Evolutionary conservation across 2,888 invertebrate species (phyloP).

Genomic region (Gymnoscelis rufifasciata): DNA sequence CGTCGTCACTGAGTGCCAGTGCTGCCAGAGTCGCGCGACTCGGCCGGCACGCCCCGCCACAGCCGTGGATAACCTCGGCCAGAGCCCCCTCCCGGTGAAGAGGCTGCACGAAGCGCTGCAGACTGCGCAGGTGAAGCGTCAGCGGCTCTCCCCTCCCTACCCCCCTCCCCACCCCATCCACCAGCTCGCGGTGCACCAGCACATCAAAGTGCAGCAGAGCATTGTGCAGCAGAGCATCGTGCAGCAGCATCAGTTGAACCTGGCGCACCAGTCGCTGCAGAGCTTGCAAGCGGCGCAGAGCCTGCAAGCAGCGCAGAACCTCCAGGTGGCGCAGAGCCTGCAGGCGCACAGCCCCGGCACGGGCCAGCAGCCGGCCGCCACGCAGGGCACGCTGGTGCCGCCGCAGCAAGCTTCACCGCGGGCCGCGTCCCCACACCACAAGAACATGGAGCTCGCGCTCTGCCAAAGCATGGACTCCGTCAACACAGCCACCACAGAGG

Average conservation of each 20-base stretch:
- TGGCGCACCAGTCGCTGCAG: slow-evolving; percentile 71
- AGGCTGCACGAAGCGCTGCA: slow-evolving; percentile 81
- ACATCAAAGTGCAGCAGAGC: slow-evolving; percentile 72
- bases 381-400: slow-evolving; percentile 67
- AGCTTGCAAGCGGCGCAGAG: slow-evolving; percentile 60
- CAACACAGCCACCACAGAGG: slow-evolving; percentile 96
- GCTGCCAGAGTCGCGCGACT: slow-evolving; percentile 78
- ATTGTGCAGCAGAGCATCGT: slow-evolving; percentile 73
- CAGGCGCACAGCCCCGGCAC: slow-evolving; percentile 52
- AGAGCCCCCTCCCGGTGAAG: slow-evolving; percentile 78
- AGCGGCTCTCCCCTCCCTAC: slow-evolving; percentile 80
- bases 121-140: slow-evolving; percentile 80
- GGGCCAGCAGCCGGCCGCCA: slow-evolving; percentile 60
- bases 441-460: slow-evolving; percentile 83
- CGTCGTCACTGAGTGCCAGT: slow-evolving; percentile 67
- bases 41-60: slow-evolving; percentile 76
- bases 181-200: slow-evolving; percentile 71
- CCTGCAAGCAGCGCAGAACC: slow-evolving; percentile 48
- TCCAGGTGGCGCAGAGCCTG: slow-evolving; percentile 48
- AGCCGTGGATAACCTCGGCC: slow-evolving; percentile 79
- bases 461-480: slow-evolving; percentile 99
- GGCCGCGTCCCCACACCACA: slow-evolving; percentile 64
- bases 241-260: slow-evolving; percentile 71
- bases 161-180: slow-evolving; percentile 75
- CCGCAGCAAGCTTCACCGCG: slow-evolving; percentile 71